A percentile compares a stretch with the other conserved stretches of the same genome.
These are phyloP conservation scores for Macrosoma leucophasiata DNA, from an alignment of 2,888 invertebrate species.

Conservation along the genomic window DNA sequence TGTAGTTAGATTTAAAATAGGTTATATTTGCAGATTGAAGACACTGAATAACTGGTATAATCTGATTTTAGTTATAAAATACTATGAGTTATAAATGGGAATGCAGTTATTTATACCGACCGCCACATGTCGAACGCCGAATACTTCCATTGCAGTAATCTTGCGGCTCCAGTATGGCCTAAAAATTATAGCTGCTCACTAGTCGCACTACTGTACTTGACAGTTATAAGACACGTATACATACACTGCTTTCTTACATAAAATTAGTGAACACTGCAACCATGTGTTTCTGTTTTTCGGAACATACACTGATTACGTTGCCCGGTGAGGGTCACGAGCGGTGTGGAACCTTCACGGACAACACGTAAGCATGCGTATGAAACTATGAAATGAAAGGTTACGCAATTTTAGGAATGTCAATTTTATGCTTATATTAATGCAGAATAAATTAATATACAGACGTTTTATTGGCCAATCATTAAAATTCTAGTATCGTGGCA, in stretches of 20 bases:
- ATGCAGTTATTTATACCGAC: too few species aligned
- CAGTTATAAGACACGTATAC: conserved; percentile 33
- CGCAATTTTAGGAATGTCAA: conserved; percentile 63
- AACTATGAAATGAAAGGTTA: conserved; percentile 68
- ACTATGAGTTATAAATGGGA: too few species aligned
- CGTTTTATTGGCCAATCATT: conserved; percentile 9
- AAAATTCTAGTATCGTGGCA: conserved; percentile 8
- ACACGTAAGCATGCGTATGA: conserved; percentile 71
- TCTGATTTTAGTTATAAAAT: too few species aligned
- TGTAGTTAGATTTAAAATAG: too few species aligned
- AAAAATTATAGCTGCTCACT: too few species aligned
- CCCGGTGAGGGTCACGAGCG: conserved; percentile 63
- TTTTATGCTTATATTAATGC: conserved; percentile 13
- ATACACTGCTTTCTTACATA: conserved; percentile 29
- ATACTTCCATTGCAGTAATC: too few species aligned
- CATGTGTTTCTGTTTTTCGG: conserved; percentile 43
- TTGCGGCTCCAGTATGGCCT: too few species aligned
- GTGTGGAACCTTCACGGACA: conserved; percentile 65
- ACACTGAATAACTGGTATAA: too few species aligned
- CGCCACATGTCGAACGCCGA: too few species aligned
- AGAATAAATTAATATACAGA: conserved; percentile 8
- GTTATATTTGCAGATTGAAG: too few species aligned
- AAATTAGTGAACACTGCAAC: conserved; percentile 26
- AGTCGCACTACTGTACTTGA: too few species aligned
- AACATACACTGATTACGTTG: conserved; percentile 34